These are phyloP conservation scores for Calosoma granatense DNA, from an alignment of 1,140 invertebrate species.

Conservation along the genomic window DNA sequence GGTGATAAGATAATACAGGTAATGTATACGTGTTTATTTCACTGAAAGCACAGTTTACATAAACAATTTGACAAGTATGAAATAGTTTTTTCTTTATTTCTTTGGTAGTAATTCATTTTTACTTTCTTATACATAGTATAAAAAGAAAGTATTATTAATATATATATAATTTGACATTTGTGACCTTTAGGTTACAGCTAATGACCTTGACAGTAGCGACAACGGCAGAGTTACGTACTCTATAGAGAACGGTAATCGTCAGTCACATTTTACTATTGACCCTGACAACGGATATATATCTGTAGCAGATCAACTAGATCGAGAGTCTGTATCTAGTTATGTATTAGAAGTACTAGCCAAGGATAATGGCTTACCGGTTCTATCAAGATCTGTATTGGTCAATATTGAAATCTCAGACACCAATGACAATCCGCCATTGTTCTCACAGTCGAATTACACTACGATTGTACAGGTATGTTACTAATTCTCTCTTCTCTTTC, in stretches of 20 bases:
- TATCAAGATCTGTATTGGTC: constrained; percentile 63
- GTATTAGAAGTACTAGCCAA: constrained; percentile 67
- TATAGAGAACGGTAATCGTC: constrained; percentile 66
- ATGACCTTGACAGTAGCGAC: constrained; percentile 68
- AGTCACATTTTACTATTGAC: constrained; percentile 71
- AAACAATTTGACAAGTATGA: neutral
- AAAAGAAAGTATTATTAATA: neutral
- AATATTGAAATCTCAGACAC: constrained; percentile 76
- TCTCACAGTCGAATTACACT: constrained; percentile 67
- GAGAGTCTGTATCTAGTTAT: constrained; percentile 69
- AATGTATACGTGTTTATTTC: too few species aligned
- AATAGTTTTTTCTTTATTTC: constrained; percentile 10
- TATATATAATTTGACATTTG: constrained; percentile 8
- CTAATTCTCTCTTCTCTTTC: too few species aligned
- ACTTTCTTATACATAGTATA: neutral
- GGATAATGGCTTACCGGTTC: constrained; percentile 65
- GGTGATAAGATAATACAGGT: constrained; percentile 61
- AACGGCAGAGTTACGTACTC: constrained; percentile 71
- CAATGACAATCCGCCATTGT: constrained; percentile 81
- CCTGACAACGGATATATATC: constrained; percentile 66
- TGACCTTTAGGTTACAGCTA: constrained; percentile 50
- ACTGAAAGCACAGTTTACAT: neutral
- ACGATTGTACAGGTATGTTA: constrained; percentile 55
- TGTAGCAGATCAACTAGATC: constrained; percentile 64
- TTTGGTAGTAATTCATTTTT: constrained; percentile 12